These are phyloP conservation scores for Sardina pilchardus DNA, from an alignment of 2,113 vertebrate genomes.

Conservation along the genomic window DNA sequence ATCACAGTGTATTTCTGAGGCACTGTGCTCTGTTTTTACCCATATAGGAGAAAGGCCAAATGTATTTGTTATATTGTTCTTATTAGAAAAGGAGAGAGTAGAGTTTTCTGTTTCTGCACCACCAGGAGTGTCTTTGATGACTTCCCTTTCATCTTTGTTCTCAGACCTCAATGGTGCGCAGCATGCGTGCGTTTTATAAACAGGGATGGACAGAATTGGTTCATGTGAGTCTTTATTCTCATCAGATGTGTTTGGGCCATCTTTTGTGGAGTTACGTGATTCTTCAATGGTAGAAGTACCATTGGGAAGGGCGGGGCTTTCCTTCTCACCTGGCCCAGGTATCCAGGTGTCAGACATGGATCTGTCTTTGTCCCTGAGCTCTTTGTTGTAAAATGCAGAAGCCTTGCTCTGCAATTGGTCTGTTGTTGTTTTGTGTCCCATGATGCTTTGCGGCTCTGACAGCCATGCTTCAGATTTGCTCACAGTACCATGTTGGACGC, in stretches of 20 bases:
- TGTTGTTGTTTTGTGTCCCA: not conserved
- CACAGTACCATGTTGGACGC: not conserved
- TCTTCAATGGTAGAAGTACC: not conserved
- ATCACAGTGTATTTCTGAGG: not conserved
- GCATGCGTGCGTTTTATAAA: not conserved
- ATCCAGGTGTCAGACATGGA: not conserved
- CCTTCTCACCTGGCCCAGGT: not conserved
- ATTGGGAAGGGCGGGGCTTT: not conserved
- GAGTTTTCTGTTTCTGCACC: not conserved
- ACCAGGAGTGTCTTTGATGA: not conserved
- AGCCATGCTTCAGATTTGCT: not conserved
- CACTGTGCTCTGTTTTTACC: not conserved
- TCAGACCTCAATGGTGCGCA: not conserved
- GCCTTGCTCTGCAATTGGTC: not conserved
- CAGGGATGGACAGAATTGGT: not conserved
- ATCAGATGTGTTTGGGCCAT: not conserved
- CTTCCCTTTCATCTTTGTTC: not conserved
- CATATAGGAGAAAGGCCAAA: not conserved
- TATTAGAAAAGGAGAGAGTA: not conserved
- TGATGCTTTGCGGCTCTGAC: not conserved
- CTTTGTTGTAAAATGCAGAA: not conserved
- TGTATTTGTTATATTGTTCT: not conserved
- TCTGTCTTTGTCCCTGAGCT: not conserved
- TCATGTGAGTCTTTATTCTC: not conserved
- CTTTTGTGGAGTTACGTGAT: not conserved